These are phyloP conservation scores for Morpho helenor DNA, from an alignment of 2,888 invertebrate genomes.

Conservation along the genomic window DNA sequence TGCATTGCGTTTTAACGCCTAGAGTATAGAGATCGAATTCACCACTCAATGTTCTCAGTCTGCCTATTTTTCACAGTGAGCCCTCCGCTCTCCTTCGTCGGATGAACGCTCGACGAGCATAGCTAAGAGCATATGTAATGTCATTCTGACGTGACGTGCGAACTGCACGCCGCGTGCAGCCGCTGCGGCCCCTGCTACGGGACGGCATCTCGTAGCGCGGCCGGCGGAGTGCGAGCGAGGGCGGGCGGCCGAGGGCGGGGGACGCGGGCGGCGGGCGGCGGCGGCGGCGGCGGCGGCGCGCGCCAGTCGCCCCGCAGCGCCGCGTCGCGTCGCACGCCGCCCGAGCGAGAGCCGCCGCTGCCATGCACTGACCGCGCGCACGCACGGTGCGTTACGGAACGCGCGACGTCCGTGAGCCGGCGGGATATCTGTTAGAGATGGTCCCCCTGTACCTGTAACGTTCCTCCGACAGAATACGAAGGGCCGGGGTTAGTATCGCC, in stretches of 20 bases:
- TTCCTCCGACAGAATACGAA: too few species aligned
- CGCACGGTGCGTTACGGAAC: slow-evolving; percentile 1
- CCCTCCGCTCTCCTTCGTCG: background rate
- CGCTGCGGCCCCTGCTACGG: too few species aligned
- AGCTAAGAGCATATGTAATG: too few species aligned
- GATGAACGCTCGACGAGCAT: background rate
- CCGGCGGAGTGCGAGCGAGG: background rate
- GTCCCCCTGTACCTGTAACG: too few species aligned
- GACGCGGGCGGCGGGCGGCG: too few species aligned
- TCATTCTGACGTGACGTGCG: background rate
- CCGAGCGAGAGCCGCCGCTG: slow-evolving; percentile 10
- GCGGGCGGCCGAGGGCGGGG: background rate
- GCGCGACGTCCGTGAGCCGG: background rate
- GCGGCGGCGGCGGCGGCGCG: slow-evolving; percentile 15
- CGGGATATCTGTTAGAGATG: background rate
- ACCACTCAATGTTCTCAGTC: too few species aligned
- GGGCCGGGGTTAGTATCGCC: too few species aligned
- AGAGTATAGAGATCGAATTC: too few species aligned
- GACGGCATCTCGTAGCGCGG: too few species aligned
- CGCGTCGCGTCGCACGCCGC: slow-evolving; percentile 11
- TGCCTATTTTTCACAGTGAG: too few species aligned
- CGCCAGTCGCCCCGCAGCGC: slow-evolving; percentile 9
- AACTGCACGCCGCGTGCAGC: background rate
- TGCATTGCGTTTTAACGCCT: too few species aligned
- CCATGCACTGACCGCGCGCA: slow-evolving; percentile 21